Percentiles rank a stretch among this genome's conserved stretches.
phyloP scores from a whole-genome alignment of 2,888 invertebrate species.

The Geotrupes spiniger region DNA sequence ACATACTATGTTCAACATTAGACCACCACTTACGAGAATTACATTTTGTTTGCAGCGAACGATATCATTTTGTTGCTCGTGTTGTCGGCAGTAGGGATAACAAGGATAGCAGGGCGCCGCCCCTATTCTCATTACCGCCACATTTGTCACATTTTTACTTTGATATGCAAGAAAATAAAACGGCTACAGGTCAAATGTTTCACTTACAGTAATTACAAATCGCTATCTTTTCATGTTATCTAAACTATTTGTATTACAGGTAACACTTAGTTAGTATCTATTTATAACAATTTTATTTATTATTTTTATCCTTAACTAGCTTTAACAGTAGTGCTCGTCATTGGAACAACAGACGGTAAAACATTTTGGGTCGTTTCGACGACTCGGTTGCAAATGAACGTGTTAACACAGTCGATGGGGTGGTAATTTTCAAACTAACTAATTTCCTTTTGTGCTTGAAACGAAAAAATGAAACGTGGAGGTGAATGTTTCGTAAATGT shows the following conservation, averaged over 20 bases:
- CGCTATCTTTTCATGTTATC: constrained; percentile 43
- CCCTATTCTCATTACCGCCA: constrained; percentile 11
- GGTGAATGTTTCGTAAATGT: constrained; percentile 1
- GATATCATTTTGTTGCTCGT: constrained; percentile 17
- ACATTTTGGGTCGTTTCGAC: constrained; percentile 10
- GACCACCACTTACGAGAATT: constrained; percentile 19
- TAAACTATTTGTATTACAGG: constrained; percentile 51
- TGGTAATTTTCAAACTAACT: no score
- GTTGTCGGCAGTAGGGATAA: constrained; percentile 18
- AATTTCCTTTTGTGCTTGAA: no score
- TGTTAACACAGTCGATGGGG: background rate
- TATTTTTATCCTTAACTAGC: constrained; percentile 37
- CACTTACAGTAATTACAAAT: constrained; percentile 28
- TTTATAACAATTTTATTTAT: constrained; percentile 49
- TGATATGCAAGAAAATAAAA: constrained; percentile 20
- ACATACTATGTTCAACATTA: constrained; percentile 31
- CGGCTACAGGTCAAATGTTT: constrained; percentile 15
- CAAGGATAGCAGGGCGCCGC: constrained; percentile 9
- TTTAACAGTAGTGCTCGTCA: constrained; percentile 31
- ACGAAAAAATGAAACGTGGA: background rate
- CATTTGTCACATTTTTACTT: constrained; percentile 4
- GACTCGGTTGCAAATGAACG: constrained; percentile 1
- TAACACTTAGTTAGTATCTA: constrained; percentile 51
- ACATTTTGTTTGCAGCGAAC: constrained; percentile 22
- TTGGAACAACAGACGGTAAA: constrained; percentile 21